Evolutionary conservation across 2,797 vertebrate genomes (phyloP).

Genomic region (Pipistrellus kuhlii): DNA sequence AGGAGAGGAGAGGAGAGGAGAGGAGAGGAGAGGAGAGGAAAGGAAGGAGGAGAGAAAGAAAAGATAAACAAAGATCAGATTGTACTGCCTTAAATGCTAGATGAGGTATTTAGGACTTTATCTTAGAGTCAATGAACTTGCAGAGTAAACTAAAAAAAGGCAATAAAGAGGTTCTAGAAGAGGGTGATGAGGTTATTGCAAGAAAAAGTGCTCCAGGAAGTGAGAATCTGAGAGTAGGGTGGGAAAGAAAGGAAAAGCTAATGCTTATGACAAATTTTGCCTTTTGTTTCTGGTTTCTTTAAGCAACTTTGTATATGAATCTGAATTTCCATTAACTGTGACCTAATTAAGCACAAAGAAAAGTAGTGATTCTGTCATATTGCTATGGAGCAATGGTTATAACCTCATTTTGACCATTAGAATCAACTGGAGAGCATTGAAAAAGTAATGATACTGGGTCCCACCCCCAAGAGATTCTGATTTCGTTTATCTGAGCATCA

Average conservation of each 20-base stretch:
- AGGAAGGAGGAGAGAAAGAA: too few species aligned
- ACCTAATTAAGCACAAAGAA: background rate
- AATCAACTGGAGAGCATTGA: background rate
- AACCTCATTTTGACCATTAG: background rate
- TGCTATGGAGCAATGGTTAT: background rate
- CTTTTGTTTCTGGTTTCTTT: constrained; percentile 23
- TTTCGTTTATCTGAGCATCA: constrained; percentile 16
- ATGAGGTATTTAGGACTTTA: background rate
- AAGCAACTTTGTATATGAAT: background rate
- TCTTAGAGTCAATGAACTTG: background rate
- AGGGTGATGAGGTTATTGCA: background rate
- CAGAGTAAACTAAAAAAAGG: background rate
- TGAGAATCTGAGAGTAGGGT: background rate
- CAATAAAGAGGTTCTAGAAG: background rate
- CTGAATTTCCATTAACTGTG: constrained; percentile 21
- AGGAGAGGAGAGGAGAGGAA: too few species aligned
- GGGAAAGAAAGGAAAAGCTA: background rate
- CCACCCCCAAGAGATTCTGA: background rate
- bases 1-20: too few species aligned
- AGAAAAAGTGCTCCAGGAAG: background rate
- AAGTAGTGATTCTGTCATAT: background rate
- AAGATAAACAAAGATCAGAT: background rate
- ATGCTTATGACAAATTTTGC: background rate
- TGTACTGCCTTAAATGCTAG: background rate
- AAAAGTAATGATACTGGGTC: background rate